Evolutionary conservation across 37 sponge, comb jelly and placozoan genomes (phyloP), one percentile per base, ranked within the genome.

Genomic region (Lycopodina hypogea): DNA sequence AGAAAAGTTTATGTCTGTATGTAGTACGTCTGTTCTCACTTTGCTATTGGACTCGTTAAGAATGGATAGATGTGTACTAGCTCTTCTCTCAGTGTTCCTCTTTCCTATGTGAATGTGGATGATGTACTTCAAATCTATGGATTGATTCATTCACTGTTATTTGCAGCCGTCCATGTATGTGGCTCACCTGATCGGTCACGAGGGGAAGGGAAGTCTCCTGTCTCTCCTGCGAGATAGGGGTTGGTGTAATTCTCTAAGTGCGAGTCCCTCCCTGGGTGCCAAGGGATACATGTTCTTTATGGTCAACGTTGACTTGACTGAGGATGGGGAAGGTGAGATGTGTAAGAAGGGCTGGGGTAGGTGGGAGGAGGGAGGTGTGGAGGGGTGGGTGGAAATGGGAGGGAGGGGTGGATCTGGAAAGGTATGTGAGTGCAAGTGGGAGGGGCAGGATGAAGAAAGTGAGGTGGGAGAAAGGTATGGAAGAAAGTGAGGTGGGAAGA

Each of bases 181-280:
- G 45, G 63, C 89, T 28, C 84, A 89, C 39, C 77, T 91, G 56
- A 68, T 91, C 37, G 92, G 92, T 12, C 92, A 91, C 30, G 92
- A 91, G 41, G 92, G 90, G 1, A 42, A 50, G 33, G 92, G 92
- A 12, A 91, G 92, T 56, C 70, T 91, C 24, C 80, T 91, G 22
- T 88, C 92, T 35, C 66, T 77, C 53, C 81, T 91, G 38, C 88
- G 84, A 42, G 53, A 76, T 18, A 87, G 59, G 79, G 77, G 77
- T n/a, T 87, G 81, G 82, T 87, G 77, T 66, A 87, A 74, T 17
- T 41, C 19, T 19, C 73, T 85, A 26, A 42, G 0, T 3, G 85
- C 80, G 50, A 81, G 85, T 26, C 85, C 83, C 2, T 42, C 40
- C 17, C 61, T 55, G 58, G 92, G 92, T n/a, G 79, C 85, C n/a